Base-by-base conservation (phyloP, 2,797 vertebrate species). In the Spatula versicolor region DNA sequence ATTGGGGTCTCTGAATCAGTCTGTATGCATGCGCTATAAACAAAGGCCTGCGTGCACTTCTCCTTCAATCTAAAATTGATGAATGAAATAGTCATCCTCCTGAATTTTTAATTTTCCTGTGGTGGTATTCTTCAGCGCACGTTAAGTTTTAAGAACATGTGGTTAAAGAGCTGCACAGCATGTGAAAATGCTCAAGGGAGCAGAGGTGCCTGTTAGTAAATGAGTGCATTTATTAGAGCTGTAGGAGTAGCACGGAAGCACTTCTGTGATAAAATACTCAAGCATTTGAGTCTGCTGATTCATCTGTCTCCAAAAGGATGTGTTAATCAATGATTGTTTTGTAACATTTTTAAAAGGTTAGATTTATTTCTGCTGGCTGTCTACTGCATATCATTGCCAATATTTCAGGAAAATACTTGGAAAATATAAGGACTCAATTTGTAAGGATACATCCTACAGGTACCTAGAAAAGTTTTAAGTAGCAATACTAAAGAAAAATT, bases 91-190 rank as follows among this genome's bases (percentile, higher is more conserved):
- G 63, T 93, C 79, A 84, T 96, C 92, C 86, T 78, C 25, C 90
- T 68, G 90, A 96, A 97, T 91, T 96, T 93, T 94, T 96, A 59
- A 79, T 97, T 97, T 95, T 95, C 86, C 88, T 83, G 71, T 92
- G 90, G 77, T 97, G 58, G 80, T 96, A 37, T 93, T 95, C 81
- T 94, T 35, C 41, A 94, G 90, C 76, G 82, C 68, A 46, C 4
- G 43, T 88, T 77, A 83, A 84, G 62, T 67, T 90, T 43, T 43
- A 95, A 91, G 85, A 94, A 80, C 50, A 52, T 88, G 75, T 86
- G 83, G 87, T 67, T 87, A 71, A 94, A 95, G 92, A 83, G 84
- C 72, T 83, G 54, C 74, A 3, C 72, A 80, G 79, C 68, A 30
- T 59, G 59, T 78, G 86, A 79, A 86, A 81, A 80, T 75, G 83